phyloP scores from a whole-genome alignment of 2,113 vertebrate species.

The Zosterops hypoxanthus region DNA sequence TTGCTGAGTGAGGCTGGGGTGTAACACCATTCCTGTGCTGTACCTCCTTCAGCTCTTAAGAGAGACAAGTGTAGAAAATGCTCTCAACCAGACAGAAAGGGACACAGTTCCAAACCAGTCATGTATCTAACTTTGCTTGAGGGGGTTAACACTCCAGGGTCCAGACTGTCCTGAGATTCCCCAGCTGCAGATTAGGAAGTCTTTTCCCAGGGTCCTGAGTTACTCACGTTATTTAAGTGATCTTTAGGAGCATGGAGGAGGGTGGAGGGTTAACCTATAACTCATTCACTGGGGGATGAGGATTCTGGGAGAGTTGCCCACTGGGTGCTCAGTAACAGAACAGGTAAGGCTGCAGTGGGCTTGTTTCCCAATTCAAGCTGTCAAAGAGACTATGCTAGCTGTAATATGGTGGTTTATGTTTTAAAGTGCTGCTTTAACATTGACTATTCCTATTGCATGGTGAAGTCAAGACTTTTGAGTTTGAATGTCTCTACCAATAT shows the following conservation, averaged over 20 bases:
- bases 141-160: not conserved
- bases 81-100: not conserved
- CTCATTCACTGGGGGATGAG: not conserved
- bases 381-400: not conserved
- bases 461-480: not conserved
- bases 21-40: not conserved
- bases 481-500: not conserved
- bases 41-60: not conserved
- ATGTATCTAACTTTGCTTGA: not conserved
- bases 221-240: accelerated
- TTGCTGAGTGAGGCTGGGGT: accelerated
- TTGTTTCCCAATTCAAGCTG: not conserved
- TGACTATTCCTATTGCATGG: not conserved
- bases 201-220: not conserved
- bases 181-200: not conserved
- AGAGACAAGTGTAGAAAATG: not conserved
- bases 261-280: accelerated
- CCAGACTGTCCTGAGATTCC: not conserved
- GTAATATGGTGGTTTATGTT: not conserved
- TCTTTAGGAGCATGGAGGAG: not conserved
- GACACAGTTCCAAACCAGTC: not conserved
- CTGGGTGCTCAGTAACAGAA: not conserved
- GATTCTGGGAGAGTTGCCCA: not conserved
- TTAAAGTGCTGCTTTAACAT: not conserved
- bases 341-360: not conserved